Conservation (phyloP, 2,888 invertebrate species). For the Deroplatys truncata region DNA sequence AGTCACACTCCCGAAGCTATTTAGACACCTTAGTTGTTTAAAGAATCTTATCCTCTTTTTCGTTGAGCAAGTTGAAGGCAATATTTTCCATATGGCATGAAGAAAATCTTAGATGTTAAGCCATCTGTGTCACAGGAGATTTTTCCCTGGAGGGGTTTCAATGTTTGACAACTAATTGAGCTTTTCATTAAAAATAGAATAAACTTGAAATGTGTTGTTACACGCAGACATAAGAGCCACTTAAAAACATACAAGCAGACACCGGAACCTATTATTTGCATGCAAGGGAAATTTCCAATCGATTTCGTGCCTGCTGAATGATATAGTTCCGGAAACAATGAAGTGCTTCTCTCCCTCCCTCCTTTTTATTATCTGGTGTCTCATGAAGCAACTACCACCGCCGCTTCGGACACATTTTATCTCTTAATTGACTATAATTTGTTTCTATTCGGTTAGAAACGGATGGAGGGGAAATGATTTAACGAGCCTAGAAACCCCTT, state of each 20-base stretch:
- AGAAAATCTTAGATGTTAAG: neutral
- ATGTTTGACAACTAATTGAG: neutral
- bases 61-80: too few relatives aligned
- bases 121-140: too few relatives aligned
- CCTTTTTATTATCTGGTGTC: neutral
- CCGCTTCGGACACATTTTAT: slow-evolving; percentile 26
- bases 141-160: neutral
- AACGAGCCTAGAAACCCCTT: slow-evolving; percentile 20
- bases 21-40: too few relatives aligned
- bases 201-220: neutral
- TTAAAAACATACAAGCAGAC: neutral
- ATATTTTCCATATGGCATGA: neutral
- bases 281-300: neutral
- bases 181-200: neutral
- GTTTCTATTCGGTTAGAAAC: slow-evolving; percentile 30
- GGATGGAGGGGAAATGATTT: slow-evolving; percentile 31
- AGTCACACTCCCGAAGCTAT: too few relatives aligned
- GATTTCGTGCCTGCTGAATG: neutral
- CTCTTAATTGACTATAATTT: slow-evolving; percentile 30
- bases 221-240: neutral
- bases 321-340: neutral
- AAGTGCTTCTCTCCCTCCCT: neutral
- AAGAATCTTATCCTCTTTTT: too few relatives aligned
- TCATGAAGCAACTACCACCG: neutral
- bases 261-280: neutral